phyloP scores from a whole-genome alignment of 23 tunicate species.

The Ascidia mentula region DNA sequence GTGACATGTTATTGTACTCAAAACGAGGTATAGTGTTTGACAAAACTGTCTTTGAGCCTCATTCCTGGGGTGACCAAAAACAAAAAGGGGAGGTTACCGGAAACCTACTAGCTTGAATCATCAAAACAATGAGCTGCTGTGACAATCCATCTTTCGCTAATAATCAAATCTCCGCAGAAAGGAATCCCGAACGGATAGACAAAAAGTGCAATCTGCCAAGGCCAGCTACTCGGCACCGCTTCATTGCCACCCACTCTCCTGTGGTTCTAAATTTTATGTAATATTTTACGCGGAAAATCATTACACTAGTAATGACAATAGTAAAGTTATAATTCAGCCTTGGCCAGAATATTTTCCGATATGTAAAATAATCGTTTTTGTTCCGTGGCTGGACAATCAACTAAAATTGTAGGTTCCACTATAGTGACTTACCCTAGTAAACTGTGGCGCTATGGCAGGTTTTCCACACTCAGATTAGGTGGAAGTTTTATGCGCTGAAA shows the following conservation, averaged over 20 bases:
- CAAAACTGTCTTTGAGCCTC: no score
- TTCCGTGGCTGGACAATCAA: no score
- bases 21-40: no score
- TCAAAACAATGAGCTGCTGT: neutral
- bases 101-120: no score
- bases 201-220: neutral
- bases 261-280: no score
- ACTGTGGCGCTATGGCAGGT: neutral
- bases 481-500: no score
- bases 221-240: neutral
- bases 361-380: no score
- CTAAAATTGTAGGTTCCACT: no score
- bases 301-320: neutral
- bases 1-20: no score
- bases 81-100: no score
- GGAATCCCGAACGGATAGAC: neutral
- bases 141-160: neutral
- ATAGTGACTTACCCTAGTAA: neutral
- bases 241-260: neutral
- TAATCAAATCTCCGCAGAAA: neutral
- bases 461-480: conserved; percentile 9
- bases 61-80: no score
- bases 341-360: neutral
- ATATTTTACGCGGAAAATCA: no score
- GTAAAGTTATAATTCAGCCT: neutral